Evolutionary conservation across 2,888 invertebrate genomes (phyloP).

Genomic region (Rhingia rostrata): DNA sequence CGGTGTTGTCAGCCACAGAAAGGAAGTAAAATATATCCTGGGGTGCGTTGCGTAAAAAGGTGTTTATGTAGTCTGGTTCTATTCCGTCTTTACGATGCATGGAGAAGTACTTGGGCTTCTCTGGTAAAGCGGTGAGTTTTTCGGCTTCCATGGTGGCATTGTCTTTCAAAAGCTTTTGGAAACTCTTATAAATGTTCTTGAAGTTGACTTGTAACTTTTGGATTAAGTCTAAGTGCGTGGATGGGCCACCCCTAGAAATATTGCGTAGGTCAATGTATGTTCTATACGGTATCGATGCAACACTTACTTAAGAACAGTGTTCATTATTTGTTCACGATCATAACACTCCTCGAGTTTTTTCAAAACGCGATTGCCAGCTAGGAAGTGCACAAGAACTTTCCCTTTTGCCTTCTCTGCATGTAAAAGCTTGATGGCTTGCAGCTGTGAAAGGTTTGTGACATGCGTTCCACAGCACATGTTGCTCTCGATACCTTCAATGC

Average conservation of each 20-base stretch:
- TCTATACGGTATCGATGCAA: background rate
- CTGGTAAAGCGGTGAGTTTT: constrained; percentile 85
- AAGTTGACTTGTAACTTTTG: constrained; percentile 89
- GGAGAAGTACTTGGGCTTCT: constrained; percentile 85
- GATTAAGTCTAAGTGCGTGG: constrained; percentile 88
- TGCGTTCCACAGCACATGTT: constrained; percentile 96
- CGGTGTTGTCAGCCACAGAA: constrained; percentile 87
- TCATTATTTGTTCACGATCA: constrained; percentile 88
- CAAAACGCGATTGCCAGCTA: constrained; percentile 89
- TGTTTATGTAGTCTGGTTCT: constrained; percentile 90
- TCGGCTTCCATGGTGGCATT: constrained; percentile 88
- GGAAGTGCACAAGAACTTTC: constrained; percentile 87
- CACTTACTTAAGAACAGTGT: constrained; percentile 88
- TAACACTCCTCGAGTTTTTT: constrained; percentile 86
- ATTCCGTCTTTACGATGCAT: constrained; percentile 88
- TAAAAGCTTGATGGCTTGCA: constrained; percentile 87
- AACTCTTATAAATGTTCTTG: constrained; percentile 86
- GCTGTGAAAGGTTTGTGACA: constrained; percentile 88
- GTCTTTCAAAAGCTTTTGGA: constrained; percentile 87
- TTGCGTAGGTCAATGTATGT: background rate
- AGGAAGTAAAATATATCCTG: constrained; percentile 86
- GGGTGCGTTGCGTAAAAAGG: constrained; percentile 86
- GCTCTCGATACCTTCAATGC: constrained; percentile 89
- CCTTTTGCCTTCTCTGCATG: constrained; percentile 89
- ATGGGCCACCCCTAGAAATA: constrained; percentile 86